A percentile compares a stretch with the other conserved stretches of the same genome.
phyloP scores from a whole-genome alignment of 2,797 vertebrate genomes.

The Protonibea diacanthus region DNA sequence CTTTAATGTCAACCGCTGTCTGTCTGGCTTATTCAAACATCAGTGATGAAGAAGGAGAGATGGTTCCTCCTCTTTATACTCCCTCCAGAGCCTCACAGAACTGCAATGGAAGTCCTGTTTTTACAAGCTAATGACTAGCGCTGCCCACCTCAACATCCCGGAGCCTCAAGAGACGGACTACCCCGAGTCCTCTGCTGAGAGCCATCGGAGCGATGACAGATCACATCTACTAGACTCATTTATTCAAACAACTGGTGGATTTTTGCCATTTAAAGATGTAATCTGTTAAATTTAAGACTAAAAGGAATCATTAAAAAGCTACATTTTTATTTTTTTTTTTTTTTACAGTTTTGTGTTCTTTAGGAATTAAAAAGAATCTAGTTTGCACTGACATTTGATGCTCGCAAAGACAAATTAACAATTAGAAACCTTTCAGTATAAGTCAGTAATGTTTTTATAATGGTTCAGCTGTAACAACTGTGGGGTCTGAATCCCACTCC shows the following conservation, averaged over 20 bases:
- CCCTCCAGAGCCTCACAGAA: conserved; percentile 56
- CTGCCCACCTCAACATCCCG: conserved; percentile 47
- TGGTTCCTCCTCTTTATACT: conserved; percentile 39
- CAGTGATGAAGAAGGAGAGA: conserved; percentile 62
- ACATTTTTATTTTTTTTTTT: too few species aligned
- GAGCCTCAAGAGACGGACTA: conserved; percentile 26
- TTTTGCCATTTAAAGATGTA: neutral
- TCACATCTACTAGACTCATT: neutral
- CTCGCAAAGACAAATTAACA: conserved; percentile 9
- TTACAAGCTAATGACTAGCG: conserved; percentile 72
- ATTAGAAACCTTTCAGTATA: neutral
- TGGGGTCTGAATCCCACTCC: conserved; percentile 20
- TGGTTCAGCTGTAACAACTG: conserved; percentile 29
- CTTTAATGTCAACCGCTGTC: conserved; percentile 70
- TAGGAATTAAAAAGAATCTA: neutral
- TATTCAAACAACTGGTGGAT: neutral
- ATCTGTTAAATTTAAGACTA: conserved; percentile 15
- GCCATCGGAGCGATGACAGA: conserved; percentile 8
- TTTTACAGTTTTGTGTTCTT: neutral
- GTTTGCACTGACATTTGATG: conserved; percentile 4
- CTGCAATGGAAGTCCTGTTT: conserved; percentile 69
- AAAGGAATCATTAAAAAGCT: neutral
- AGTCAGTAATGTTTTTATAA: conserved; percentile 36
- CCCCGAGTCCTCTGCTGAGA: conserved; percentile 16
- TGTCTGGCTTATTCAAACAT: conserved; percentile 75